These are phyloP conservation scores for Steatornis caripensis DNA, from an alignment of 2,113 vertebrate species.

Conservation along the genomic window DNA sequence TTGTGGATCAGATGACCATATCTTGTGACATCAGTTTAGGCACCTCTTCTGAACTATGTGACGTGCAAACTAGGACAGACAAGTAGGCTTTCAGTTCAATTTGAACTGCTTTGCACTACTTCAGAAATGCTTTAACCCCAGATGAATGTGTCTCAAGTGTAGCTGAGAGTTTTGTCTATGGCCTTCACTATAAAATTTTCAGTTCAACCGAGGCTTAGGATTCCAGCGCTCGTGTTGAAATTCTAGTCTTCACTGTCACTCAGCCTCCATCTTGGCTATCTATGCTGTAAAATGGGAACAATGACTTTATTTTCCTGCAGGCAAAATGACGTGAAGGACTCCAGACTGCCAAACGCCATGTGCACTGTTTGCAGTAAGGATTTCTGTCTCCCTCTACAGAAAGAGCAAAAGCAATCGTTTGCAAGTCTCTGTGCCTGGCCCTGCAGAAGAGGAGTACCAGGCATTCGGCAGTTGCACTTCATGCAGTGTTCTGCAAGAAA, in stretches of 20 bases:
- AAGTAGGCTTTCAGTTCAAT: not conserved
- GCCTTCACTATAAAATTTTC: not conserved
- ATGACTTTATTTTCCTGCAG: not conserved
- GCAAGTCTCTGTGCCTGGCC: not conserved
- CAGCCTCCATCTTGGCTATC: not conserved
- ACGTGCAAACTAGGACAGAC: not conserved
- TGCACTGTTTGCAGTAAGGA: not conserved
- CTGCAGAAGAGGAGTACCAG: not conserved
- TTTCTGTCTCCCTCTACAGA: not conserved
- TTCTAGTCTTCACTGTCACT: not conserved
- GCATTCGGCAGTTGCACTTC: not conserved
- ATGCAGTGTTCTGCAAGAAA: not conserved
- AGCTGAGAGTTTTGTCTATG: not conserved
- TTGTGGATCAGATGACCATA: not conserved
- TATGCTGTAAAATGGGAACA: not conserved
- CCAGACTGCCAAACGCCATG: not conserved
- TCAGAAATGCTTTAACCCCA: not conserved
- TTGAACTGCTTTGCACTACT: not conserved
- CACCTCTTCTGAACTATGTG: not conserved
- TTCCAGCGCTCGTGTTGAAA: not conserved
- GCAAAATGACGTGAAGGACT: not conserved
- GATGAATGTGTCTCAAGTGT: not conserved
- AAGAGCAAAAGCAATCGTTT: not conserved
- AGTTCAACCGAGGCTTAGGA: not conserved
- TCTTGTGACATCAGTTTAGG: not conserved